Conservation (phyloP, 2,797 vertebrate species). For the Lophius americanus region DNA sequence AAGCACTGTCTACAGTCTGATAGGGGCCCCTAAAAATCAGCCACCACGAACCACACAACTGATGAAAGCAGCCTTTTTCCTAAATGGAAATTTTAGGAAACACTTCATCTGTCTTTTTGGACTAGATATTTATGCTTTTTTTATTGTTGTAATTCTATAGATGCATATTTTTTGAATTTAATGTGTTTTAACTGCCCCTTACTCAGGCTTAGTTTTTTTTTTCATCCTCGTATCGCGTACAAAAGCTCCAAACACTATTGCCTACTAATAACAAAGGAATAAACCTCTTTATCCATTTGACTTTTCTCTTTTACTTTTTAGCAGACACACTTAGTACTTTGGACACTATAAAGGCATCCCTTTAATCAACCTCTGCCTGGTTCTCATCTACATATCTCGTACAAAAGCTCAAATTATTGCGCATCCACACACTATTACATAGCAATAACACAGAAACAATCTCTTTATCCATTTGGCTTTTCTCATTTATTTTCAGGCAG, state of each 20-base stretch:
- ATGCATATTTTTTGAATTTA: constrained; percentile 14
- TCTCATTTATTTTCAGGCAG: too few relatives aligned
- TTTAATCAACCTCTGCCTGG: too few relatives aligned
- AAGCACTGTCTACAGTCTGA: constrained; percentile 77
- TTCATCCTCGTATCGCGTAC: constrained; percentile 40
- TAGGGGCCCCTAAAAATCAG: constrained; percentile 72
- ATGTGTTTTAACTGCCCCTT: constrained; percentile 20
- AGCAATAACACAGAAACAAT: too few relatives aligned
- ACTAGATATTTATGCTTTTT: constrained; percentile 29
- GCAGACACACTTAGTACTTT: constrained; percentile 61
- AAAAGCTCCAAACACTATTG: constrained; percentile 44
- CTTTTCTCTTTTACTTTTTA: constrained; percentile 68
- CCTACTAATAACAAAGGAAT: constrained; percentile 51
- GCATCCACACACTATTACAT: too few relatives aligned
- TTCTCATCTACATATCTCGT: too few relatives aligned
- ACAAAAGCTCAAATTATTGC: too few relatives aligned
- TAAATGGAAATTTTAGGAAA: constrained; percentile 38
- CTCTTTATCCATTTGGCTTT: too few relatives aligned
- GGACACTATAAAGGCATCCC: too few relatives aligned
- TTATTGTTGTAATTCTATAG: constrained; percentile 14
- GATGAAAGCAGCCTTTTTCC: constrained; percentile 50
- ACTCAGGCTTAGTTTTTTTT: constrained; percentile 28
- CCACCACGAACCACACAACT: constrained; percentile 59
- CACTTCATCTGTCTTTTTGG: constrained; percentile 47
- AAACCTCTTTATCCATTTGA: constrained; percentile 63